phyloP scores from a whole-genome alignment of 2,888 invertebrate genomes.

The Deilephila porcellus region DNA sequence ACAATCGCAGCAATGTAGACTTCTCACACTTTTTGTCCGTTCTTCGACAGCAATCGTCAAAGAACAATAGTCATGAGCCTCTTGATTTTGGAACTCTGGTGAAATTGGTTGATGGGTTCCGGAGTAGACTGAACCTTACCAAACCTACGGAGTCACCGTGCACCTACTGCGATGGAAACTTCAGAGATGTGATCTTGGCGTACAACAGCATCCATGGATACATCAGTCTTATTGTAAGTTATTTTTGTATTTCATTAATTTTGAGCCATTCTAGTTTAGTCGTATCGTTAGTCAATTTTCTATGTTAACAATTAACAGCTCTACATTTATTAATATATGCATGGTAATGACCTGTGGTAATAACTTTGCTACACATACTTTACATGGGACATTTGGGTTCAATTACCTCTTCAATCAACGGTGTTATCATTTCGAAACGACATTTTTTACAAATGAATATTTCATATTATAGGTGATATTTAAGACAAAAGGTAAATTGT shows the following conservation, averaged over 20 bases:
- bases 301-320: no score
- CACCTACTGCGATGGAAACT: slow-evolving; percentile 85
- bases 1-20: slow-evolving; percentile 66
- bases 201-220: slow-evolving; percentile 93
- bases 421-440: no score
- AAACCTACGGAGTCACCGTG: slow-evolving; percentile 63
- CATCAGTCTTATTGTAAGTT: slow-evolving; percentile 90
- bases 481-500: no score
- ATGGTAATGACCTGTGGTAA: no score
- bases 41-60: slow-evolving; percentile 61
- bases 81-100: slow-evolving; percentile 74
- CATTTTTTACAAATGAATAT: no score
- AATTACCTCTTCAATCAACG: no score
- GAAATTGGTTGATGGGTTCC: slow-evolving; percentile 71
- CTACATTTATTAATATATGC: no score
- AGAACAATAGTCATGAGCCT: slow-evolving; percentile 64
- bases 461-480: no score
- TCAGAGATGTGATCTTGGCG: slow-evolving; percentile 84
- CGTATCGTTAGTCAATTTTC: not conserved
- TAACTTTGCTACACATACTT: no score
- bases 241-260: slow-evolving; percentile 4
- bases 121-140: slow-evolving; percentile 67
- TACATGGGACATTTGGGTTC: no score
- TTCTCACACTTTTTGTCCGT: slow-evolving; percentile 68
- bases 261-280: not conserved